Conservation (phyloP, 2,113 vertebrate genomes). For the Meriones unguiculatus region DNA sequence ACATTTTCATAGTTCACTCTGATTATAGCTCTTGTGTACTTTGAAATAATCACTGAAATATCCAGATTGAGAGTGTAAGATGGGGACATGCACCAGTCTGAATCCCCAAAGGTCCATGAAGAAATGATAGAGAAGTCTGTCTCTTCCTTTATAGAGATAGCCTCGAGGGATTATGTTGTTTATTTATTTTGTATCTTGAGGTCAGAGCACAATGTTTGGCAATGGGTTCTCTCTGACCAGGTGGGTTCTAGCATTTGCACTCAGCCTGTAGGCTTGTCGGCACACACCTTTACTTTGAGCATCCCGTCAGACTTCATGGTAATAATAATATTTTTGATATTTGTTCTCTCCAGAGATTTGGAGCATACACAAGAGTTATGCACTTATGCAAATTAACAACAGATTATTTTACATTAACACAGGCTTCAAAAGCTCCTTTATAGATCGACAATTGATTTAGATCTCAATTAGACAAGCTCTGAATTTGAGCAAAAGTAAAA, state of each 20-base stretch:
- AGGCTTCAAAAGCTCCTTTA: neutral
- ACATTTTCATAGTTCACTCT: neutral
- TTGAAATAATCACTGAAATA: neutral
- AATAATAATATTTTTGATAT: neutral
- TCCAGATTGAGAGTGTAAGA: neutral
- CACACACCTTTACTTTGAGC: too few relatives aligned
- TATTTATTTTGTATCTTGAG: neutral
- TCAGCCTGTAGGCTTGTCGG: neutral
- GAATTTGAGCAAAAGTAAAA: neutral
- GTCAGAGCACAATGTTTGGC: neutral
- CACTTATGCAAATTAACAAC: neutral
- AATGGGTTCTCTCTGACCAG: neutral
- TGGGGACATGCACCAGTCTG: neutral
- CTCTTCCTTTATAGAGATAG: neutral
- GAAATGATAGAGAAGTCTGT: neutral
- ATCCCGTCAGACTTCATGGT: neutral
- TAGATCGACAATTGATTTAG: neutral
- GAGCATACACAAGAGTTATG: neutral
- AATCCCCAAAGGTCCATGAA: neutral
- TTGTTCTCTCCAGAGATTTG: neutral
- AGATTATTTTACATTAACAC: neutral
- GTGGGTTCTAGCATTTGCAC: neutral
- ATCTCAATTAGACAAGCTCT: neutral
- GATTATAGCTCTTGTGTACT: neutral
- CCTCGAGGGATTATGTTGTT: too few relatives aligned